Conservation (phyloP, 1,140 invertebrate species). For the Brachionus asplanchnoidis region DNA sequence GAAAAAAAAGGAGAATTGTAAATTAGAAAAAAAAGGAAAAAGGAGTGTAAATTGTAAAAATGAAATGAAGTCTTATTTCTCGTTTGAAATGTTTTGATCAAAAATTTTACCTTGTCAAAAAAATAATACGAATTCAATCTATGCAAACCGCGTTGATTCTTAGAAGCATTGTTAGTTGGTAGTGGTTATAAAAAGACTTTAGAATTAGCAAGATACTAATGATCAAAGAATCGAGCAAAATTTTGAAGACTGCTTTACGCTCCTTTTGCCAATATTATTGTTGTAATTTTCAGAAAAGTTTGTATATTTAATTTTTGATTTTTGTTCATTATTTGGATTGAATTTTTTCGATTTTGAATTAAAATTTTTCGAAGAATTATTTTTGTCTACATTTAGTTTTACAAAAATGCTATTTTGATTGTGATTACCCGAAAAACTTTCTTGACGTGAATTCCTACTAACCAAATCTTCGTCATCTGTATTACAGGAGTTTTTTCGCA, state of each 20-base stretch:
- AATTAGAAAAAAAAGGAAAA: no score
- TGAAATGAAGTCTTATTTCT: neutral
- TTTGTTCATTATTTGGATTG: neutral
- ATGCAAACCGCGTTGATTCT: neutral
- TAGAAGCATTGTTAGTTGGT: neutral
- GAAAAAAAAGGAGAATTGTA: no score
- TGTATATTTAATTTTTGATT: neutral
- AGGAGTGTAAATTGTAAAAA: neutral
- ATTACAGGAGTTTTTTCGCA: neutral
- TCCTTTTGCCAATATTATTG: neutral
- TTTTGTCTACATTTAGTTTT: neutral
- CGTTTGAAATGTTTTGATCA: neutral
- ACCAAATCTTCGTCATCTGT: neutral
- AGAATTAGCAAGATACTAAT: neutral
- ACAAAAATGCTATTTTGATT: constrained; percentile 3
- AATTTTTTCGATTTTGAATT: neutral
- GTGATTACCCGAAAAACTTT: neutral
- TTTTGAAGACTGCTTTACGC: constrained; percentile 14
- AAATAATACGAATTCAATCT: neutral
- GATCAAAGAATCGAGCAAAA: constrained; percentile 10
- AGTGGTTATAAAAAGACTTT: neutral
- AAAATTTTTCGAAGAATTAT: neutral
- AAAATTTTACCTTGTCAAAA: no score
- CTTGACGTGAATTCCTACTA: neutral
- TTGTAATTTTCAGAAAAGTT: neutral